Evolutionary conservation across 2,113 vertebrate genomes (phyloP), one percentile per base, ranked within the genome.

Genomic region (Sakesphorus luctuosus): DNA sequence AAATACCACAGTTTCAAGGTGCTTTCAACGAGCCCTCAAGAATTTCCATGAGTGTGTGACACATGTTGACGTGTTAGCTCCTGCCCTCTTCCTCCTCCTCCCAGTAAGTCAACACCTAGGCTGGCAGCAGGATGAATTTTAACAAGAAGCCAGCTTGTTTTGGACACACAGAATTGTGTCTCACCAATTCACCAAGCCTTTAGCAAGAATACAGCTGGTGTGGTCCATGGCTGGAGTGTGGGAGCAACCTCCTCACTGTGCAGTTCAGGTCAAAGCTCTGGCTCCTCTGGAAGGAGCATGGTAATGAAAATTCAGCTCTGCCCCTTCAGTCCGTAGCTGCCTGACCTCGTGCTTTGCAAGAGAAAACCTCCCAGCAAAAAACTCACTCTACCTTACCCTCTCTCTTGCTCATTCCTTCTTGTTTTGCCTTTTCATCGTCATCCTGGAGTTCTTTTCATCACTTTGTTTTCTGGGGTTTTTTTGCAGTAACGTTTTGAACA

Each of bases 241-340:
- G 78, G 87, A 91, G 43, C 1, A 0, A 21, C 18, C 18, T 55
- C n/a, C 58, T 79, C 1, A 0, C 47, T 18, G 28, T 71, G 58
- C 1, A 6, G 35, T 35, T 82, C 44, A 69, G 40, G 36, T 63
- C 58, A 84, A 65, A 74, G 40, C 80, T 67, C 53, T 61, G 52
- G 4, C 77, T 84, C 21, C 58, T 88, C 76, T 92, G 61, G 56
- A 75, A 59, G 62, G 69, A 92, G 61, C 31, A 7, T 19, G 31
- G 36, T 88, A 49, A 61, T 89, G 73, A 86, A 94, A 94, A 89
- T 75, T 92, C 69, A 89, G 26, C 38, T 78, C 56, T 84, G 44
- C 61, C 67, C 16, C n/a, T 85, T 87, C 83, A 63, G 59, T 65
- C 65, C 84, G 82, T 87, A 67, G 72, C 47, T 96, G 72, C 71